Conservation (phyloP, 2,113 vertebrate species). For the Phocoena sinus region DNA sequence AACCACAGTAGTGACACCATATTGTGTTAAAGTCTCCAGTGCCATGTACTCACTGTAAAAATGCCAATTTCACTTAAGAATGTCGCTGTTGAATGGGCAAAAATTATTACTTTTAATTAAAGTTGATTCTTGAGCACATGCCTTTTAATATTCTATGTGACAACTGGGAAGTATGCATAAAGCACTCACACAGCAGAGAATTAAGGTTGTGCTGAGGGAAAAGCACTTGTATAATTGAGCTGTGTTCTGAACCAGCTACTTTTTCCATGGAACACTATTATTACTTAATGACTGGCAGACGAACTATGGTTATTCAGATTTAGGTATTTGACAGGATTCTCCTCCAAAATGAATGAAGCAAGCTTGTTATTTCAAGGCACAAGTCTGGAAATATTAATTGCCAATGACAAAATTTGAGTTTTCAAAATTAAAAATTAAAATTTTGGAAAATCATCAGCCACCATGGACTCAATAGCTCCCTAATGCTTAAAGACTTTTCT, state of each 20-base stretch:
- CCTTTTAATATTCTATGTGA: slow-evolving; percentile 8
- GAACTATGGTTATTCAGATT: neutral
- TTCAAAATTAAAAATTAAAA: slow-evolving; percentile 22
- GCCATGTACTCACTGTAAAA: neutral
- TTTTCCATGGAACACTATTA: neutral
- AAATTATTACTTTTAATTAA: neutral
- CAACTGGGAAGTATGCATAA: neutral
- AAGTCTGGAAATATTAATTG: neutral
- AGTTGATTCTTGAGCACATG: neutral
- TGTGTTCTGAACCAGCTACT: neutral
- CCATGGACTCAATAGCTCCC: neutral
- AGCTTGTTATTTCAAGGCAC: neutral
- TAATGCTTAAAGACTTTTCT: neutral
- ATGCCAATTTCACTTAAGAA: neutral
- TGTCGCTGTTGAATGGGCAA: neutral
- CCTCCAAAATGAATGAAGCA: neutral
- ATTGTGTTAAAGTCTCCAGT: neutral
- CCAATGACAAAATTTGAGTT: slow-evolving; percentile 20
- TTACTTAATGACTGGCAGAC: neutral
- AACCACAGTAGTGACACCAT: neutral
- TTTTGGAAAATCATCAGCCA: neutral
- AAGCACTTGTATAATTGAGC: neutral
- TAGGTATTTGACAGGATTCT: neutral
- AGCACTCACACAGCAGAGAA: neutral
- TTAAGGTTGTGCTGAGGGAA: neutral